phyloP scores from a whole-genome alignment of 2,888 invertebrate species.

The Alcis repandata region DNA sequence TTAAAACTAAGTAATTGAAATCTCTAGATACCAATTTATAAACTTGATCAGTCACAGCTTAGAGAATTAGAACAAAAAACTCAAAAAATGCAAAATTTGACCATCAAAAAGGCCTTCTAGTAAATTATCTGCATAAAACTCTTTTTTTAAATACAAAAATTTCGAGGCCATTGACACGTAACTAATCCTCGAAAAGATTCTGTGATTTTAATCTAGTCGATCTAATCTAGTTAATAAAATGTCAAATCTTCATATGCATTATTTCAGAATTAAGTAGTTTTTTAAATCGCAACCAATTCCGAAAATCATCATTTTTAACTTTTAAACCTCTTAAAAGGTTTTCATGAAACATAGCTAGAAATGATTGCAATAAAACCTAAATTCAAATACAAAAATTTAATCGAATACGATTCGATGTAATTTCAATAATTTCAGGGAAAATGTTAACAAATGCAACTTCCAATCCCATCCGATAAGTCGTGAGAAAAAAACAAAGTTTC shows the following conservation, averaged over 20 bases:
- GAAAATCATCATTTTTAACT: too few relatives aligned
- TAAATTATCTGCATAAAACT: slow-evolving; percentile 1
- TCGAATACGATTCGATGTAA: too few relatives aligned
- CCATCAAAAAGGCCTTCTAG: not conserved
- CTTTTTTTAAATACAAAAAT: slow-evolving; percentile 5
- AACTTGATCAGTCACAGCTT: not conserved
- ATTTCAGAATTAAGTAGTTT: too few relatives aligned
- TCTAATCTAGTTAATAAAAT: not conserved
- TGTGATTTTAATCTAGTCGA: not conserved
- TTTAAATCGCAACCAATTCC: too few relatives aligned
- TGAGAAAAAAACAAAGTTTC: too few relatives aligned
- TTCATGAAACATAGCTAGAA: too few relatives aligned
- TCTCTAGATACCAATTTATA: not conserved
- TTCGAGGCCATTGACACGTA: not conserved
- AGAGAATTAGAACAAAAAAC: not conserved
- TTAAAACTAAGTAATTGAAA: not conserved
- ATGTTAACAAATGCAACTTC: too few relatives aligned
- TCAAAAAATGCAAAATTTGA: not conserved
- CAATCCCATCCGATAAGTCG: too few relatives aligned
- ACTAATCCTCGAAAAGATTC: not conserved
- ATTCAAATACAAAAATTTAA: too few relatives aligned
- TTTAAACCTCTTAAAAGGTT: too few relatives aligned
- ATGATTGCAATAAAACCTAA: too few relatives aligned
- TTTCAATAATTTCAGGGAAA: too few relatives aligned
- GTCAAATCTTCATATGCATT: not conserved